phyloP scores from a whole-genome alignment of 2,888 invertebrate species.

The Aphidoletes aphidimyza region DNA sequence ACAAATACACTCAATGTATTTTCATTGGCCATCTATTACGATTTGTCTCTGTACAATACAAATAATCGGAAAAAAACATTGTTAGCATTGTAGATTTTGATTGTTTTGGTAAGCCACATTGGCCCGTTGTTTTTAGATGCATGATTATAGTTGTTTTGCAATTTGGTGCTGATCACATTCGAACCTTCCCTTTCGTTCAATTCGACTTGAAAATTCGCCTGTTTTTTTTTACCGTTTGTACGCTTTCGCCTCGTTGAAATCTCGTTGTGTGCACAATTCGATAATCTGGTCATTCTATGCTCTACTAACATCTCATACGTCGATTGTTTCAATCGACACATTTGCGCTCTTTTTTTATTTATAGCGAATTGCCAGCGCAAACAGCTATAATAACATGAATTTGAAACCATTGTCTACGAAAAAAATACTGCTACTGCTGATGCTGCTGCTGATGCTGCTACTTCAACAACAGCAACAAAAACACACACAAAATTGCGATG shows the following conservation, averaged over 20 bases:
- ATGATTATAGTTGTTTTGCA: not conserved
- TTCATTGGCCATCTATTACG: too few relatives aligned
- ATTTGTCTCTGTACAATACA: too few relatives aligned
- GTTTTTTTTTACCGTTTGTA: not conserved
- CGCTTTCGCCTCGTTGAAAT: not conserved
- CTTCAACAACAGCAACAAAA: not conserved
- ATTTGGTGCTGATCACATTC: not conserved
- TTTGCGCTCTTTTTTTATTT: not conserved
- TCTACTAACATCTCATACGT: not conserved
- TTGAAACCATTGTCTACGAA: slow-evolving; percentile 11
- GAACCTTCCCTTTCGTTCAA: not conserved
- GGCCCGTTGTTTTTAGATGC: not conserved
- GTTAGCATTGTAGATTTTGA: not conserved
- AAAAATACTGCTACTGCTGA: not conserved
- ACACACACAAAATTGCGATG: not conserved
- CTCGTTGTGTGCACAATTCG: too few relatives aligned
- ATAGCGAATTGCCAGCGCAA: slow-evolving; percentile 8
- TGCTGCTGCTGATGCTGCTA: not conserved
- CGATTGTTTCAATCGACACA: slow-evolving; percentile 19
- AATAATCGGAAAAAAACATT: not conserved
- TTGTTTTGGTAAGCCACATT: not conserved
- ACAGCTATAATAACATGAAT: slow-evolving; percentile 9
- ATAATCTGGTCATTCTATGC: not conserved
- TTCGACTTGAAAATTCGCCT: too few relatives aligned
- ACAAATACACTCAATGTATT: not conserved